Conservation (phyloP, 2,888 invertebrate species). For the Tachina lurida region DNA sequence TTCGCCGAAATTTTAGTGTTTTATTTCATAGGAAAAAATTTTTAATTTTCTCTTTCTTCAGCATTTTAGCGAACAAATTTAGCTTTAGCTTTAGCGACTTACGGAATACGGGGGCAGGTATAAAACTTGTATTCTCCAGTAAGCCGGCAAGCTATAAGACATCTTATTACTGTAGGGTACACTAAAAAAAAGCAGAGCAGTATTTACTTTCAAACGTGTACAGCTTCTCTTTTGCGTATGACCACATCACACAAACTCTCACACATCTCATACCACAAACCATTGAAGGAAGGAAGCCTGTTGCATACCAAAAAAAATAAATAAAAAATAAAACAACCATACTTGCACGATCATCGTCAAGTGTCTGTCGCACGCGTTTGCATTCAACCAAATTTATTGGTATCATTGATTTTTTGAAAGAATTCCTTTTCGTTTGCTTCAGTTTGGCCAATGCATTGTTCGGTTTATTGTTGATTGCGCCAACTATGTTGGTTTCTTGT, state of each 20-base stretch:
- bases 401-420: conserved; percentile 75
- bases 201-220: conserved; percentile 39
- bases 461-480: conserved; percentile 58
- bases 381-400: conserved; percentile 81
- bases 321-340: not conserved
- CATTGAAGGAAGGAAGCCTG: conserved; percentile 6
- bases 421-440: conserved; percentile 53
- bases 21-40: no score
- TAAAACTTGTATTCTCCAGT: no score
- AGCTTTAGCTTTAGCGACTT: no score
- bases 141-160: no score
- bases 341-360: conserved; percentile 63
- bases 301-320: not conserved
- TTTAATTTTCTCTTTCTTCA: no score
- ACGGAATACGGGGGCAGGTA: no score
- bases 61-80: no score
- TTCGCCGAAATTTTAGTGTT: no score
- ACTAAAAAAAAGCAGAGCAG: conserved; percentile 12
- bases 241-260: not conserved
- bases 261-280: conserved; percentile 2
- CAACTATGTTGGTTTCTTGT: conserved; percentile 68
- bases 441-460: conserved; percentile 57
- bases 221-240: conserved; percentile 61
- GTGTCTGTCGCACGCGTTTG: conserved; percentile 80
- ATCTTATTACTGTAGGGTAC: conserved; percentile 17